These are phyloP conservation scores for Drosophila busckii DNA, from an alignment of 1,140 invertebrate species.

Conservation along the genomic window DNA sequence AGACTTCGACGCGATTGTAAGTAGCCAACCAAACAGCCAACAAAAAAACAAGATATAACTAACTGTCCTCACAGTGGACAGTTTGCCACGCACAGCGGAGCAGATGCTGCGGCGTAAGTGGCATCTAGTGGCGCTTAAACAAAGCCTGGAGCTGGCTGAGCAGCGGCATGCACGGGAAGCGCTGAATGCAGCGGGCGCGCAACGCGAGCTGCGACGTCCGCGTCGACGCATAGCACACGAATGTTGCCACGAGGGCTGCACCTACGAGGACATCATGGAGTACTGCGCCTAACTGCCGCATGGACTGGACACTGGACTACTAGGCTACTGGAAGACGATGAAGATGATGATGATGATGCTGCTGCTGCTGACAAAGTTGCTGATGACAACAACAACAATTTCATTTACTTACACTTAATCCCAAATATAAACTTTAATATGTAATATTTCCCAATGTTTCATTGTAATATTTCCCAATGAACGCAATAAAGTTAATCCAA, in stretches of 20 bases:
- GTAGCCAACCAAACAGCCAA: conserved; percentile 1
- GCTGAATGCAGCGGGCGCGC: conserved; percentile 1
- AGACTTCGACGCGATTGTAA: conserved; percentile 45
- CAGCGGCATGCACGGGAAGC: background rate
- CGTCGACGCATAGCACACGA: conserved; percentile 48
- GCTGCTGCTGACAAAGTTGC: background rate
- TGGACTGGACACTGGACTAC: no score
- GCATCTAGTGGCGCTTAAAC: conserved; percentile 5
- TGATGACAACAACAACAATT: conserved; percentile 7
- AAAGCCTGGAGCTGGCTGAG: conserved; percentile 1
- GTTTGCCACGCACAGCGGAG: conserved; percentile 3
- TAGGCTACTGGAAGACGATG: no score
- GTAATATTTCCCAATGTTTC: conserved; percentile 62
- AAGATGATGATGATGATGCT: background rate
- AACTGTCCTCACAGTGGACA: conserved; percentile 18
- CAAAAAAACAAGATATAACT: background rate
- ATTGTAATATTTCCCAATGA: conserved; percentile 69
- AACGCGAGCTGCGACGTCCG: conserved; percentile 32
- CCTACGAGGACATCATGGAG: conserved; percentile 53
- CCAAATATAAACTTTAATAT: conserved; percentile 37
- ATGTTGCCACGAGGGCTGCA: conserved; percentile 58
- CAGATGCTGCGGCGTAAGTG: conserved; percentile 13
- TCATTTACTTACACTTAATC: conserved; percentile 54
- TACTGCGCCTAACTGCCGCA: conserved; percentile 47
- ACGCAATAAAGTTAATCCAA: conserved; percentile 70